Evolutionary conservation across 2,797 vertebrate genomes (phyloP).

Genomic region (Takifugu rubripes): DNA sequence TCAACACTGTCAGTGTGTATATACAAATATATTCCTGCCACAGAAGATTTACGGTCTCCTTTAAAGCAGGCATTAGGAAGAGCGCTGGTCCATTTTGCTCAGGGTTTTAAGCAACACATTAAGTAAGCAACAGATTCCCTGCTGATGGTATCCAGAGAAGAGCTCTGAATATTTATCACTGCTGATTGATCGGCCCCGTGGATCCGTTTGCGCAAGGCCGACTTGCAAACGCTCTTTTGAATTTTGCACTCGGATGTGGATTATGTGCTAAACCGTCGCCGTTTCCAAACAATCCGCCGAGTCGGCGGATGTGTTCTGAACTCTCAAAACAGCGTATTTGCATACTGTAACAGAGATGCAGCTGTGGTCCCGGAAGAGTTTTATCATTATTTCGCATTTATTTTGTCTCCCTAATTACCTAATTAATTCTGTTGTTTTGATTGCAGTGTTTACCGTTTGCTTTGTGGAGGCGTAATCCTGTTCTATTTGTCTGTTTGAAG

Average conservation of each 20-base stretch:
- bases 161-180: constrained; percentile 46
- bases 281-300: constrained; percentile 63
- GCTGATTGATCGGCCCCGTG: constrained; percentile 49
- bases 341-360: constrained; percentile 71
- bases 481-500: constrained; percentile 86
- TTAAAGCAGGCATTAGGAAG: constrained; percentile 37
- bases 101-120: constrained; percentile 11
- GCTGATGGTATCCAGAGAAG: constrained; percentile 34
- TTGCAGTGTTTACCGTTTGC: constrained; percentile 84
- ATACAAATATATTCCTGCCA: constrained; percentile 48
- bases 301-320: constrained; percentile 65
- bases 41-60: constrained; percentile 42
- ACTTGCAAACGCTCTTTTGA: constrained; percentile 56
- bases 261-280: constrained; percentile 55
- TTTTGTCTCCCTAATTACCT: constrained; percentile 86
- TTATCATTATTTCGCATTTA: constrained; percentile 85
- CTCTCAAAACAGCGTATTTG: constrained; percentile 73
- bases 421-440: constrained; percentile 86
- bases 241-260: constrained; percentile 55
- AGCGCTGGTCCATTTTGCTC: constrained; percentile 19
- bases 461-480: constrained; percentile 80
- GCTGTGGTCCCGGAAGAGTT: constrained; percentile 76
- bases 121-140: constrained; percentile 25
- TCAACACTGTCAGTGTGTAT: constrained; percentile 46
- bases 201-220: constrained; percentile 42